Evolutionary conservation across 64 coral and sea anemone species (phyloP).

Genomic region (Anthopleura sola): DNA sequence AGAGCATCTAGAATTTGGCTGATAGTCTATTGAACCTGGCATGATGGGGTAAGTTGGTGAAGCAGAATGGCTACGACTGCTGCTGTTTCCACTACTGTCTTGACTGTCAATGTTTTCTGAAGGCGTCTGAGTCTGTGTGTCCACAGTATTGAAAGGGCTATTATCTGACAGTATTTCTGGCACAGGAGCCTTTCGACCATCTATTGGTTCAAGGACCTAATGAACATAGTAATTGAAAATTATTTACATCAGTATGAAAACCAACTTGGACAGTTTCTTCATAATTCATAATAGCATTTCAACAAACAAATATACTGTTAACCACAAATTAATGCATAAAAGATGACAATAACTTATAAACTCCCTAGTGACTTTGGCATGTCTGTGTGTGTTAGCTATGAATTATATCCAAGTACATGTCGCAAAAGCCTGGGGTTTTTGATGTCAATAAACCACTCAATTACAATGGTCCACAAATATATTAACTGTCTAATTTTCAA

Average conservation of each 20-base stretch:
- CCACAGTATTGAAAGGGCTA: conserved; percentile 65
- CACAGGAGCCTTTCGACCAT: conserved; percentile 85
- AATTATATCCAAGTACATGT: neutral
- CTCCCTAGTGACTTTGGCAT: neutral
- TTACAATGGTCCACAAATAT: neutral
- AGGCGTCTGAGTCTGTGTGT: conserved; percentile 77
- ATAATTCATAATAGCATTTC: neutral
- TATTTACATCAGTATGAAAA: neutral
- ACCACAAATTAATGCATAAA: neutral
- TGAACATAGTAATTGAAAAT: neutral
- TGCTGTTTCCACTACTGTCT: conserved; percentile 59
- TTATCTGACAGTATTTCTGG: conserved; percentile 52
- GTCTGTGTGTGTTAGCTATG: neutral
- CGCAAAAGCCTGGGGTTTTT: neutral
- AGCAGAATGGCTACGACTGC: conserved; percentile 81
- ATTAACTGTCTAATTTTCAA: neutral
- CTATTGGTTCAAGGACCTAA: conserved; percentile 58
- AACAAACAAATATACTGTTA: neutral
- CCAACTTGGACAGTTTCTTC: neutral
- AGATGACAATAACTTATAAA: too few species aligned
- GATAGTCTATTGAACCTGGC: conserved; percentile 52
- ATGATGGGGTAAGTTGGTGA: conserved; percentile 82
- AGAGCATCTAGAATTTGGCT: conserved; percentile 64
- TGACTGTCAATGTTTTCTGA: conserved; percentile 60
- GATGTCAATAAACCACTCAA: neutral